Conservation (phyloP, 2,113 vertebrate species). For the Pangasianodon gigas region DNA sequence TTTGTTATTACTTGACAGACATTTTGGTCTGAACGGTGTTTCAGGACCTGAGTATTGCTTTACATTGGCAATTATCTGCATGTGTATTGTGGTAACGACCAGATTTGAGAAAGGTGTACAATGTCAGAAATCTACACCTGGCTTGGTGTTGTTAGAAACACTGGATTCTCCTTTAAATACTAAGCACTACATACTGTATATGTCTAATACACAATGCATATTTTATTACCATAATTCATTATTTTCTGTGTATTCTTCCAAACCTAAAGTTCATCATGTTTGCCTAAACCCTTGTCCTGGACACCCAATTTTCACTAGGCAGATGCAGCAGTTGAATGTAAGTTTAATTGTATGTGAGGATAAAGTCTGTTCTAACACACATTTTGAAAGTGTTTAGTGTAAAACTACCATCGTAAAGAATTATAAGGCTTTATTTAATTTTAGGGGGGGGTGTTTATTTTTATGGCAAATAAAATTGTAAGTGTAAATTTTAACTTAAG, state of each 20-base stretch:
- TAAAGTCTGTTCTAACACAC: background rate
- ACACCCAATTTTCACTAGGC: background rate
- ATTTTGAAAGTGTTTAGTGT: background rate
- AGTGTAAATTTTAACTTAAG: background rate
- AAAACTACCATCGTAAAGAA: background rate
- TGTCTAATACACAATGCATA: too few relatives aligned
- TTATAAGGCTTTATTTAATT: background rate
- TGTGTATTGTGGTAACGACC: background rate
- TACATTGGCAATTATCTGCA: background rate
- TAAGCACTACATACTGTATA: too few relatives aligned
- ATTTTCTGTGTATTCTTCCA: background rate
- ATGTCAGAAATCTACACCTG: too few relatives aligned
- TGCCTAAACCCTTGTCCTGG: background rate
- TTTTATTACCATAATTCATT: too few relatives aligned
- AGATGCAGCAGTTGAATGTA: background rate
- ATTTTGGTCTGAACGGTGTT: background rate
- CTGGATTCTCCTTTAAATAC: too few relatives aligned
- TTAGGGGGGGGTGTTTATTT: background rate
- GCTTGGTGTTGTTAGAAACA: too few relatives aligned
- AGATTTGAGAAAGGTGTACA: too few relatives aligned
- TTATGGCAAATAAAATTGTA: background rate
- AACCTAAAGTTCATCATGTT: background rate
- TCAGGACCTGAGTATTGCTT: background rate
- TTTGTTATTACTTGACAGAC: constrained; percentile 16
- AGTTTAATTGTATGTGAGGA: background rate